Base-by-base conservation (phyloP, 1,140 invertebrate genomes). In the Rhynchophorus ferrugineus region DNA sequence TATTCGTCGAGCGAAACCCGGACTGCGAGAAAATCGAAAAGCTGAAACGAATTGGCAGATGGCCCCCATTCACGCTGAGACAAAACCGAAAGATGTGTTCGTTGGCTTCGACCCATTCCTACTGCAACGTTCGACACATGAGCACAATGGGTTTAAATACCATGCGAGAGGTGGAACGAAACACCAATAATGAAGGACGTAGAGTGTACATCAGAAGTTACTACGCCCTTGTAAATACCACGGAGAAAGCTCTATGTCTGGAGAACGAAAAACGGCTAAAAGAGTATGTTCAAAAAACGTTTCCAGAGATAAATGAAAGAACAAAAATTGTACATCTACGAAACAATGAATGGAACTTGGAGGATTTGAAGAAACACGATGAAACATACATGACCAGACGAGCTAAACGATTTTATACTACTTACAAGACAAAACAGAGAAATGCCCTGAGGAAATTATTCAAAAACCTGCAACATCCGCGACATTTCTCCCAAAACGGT, bases 11-110 rank as follows among this genome's bases (percentile, higher is more conserved):
- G 18, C 17, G 8, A 34, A 43, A 57, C 13, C 13, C 24, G 38
- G 44, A 57, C 11, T 49, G 55, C 24, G 14, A 29, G 17, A 24
- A 19, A 18, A 37, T 44, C n/a, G 55, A 57, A 21, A 20, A 53
- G 17, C 21, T 57, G n/a, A 57, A 49, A 36, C 51, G 44, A 45
- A 9, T 37, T n/a, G 55, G 55, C 1, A 37, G 49, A 21, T 57
- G 55, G 55, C 55, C 55, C 8, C 49, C 49, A 2, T 33, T 43
- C 3, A 49, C 38, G 13, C 22, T 50, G 1, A 52, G 44, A 41
- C 19, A 22, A 33, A 38, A 24, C 14, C 35, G 37, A 24, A 11
- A n/a, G 5, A 36, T 29, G 34, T 44, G 11, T 21, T 14, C 19
- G 3, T 6, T 17, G n/a, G 5, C 19, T 9, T n/a, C 11, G 16